Evolutionary conservation across 2,888 invertebrate genomes (phyloP), one percentile per base, ranked within the genome.

Genomic region (Operophtera brumata): DNA sequence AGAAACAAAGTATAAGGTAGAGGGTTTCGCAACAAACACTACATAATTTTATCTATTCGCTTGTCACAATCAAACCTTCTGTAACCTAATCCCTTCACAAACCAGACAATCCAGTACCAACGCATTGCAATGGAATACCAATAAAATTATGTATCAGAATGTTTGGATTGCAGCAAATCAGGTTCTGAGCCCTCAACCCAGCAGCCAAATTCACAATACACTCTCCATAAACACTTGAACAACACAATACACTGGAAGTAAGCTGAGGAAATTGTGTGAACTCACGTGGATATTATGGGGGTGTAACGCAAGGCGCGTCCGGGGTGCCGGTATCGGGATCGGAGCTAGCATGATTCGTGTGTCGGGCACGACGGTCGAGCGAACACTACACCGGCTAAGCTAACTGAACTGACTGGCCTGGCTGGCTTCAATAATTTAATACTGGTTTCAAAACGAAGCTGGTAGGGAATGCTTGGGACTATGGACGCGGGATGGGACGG

Each of bases 261-360:
- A 20, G 20, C 20, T 3, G 4, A 20, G 4, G 30, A 30, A 13
- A n/a, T n/a, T 39, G 20, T 20, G 10, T 8, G 1, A 47, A 75
- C 89, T 89, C 77, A 90, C 90, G 57, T 90, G 89, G 56, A 89
- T 89, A 58, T 89, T 87, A 71, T 87, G 82, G 54, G 89, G 85
- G 58, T 86, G 88, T 34, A 88, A 73, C 25, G 86, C 86, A 41
- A 90, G 67, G 50, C 86, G 86, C 73, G 83, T 73, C 44, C 89
- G 82, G 63, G 88, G 88, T 25, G 80, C 82, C 44, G 88, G 88
- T 25, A 80, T 82, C 43, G 88, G 86, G 40, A 85, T 76, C 1
- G 86, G 86, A 61, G 78, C 73, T 50, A 74, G 70, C 79, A 79
- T 79, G 62, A 64, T 71, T 47, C 77, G 80, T 77, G 80, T 78